These are phyloP conservation scores for Agriopis leucophaearia DNA, from an alignment of 2,888 invertebrate genomes.

Conservation along the genomic window DNA sequence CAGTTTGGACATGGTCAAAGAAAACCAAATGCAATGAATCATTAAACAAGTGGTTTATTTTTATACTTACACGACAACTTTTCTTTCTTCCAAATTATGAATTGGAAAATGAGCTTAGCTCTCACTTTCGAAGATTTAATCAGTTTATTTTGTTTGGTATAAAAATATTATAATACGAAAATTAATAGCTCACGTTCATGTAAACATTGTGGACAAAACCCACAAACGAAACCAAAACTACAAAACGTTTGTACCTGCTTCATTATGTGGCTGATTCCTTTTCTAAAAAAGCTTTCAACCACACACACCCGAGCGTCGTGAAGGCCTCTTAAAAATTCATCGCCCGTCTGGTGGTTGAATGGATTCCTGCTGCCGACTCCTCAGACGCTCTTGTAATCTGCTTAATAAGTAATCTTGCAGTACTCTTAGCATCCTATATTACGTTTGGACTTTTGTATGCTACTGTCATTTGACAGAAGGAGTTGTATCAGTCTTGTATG, in stretches of 20 bases:
- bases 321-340: constrained; percentile 85
- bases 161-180: no score
- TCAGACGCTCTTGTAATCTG: constrained; percentile 69
- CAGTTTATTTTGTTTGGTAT: no score
- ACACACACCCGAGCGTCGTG: constrained; percentile 69
- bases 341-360: constrained; percentile 81
- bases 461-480: constrained; percentile 13
- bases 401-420: constrained; percentile 78
- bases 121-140: no score
- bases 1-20: no score
- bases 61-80: no score
- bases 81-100: no score
- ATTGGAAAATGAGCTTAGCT: no score
- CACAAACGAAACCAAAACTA: constrained; percentile 47
- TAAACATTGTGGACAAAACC: constrained; percentile 7
- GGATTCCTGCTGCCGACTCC: constrained; percentile 64
- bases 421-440: constrained; percentile 52
- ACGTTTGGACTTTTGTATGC: constrained; percentile 51
- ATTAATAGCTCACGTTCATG: no score
- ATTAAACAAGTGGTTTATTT: no score
- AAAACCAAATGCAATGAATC: no score
- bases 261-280: constrained; percentile 78
- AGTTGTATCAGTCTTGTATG: background rate
- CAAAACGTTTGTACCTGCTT: constrained; percentile 55
- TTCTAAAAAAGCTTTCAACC: constrained; percentile 71